These are phyloP conservation scores for Brachypodius melanocephalos DNA, from an alignment of 2,113 vertebrate species.

Conservation along the genomic window DNA sequence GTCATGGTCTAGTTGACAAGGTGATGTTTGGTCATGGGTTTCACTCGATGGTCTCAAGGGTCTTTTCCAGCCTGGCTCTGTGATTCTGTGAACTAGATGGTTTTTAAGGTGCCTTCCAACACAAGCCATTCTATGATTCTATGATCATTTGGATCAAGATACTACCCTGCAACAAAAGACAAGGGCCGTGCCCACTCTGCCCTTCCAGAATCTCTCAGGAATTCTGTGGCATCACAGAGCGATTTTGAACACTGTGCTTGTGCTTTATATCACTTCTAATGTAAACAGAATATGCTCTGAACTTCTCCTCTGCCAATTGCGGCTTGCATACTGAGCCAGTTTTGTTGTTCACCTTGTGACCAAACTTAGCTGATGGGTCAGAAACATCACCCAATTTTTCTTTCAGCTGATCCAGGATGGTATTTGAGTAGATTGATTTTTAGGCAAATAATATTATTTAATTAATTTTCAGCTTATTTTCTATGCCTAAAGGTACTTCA, in stretches of 20 bases:
- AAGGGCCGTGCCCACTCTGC: neutral
- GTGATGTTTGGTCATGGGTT: neutral
- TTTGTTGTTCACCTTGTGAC: neutral
- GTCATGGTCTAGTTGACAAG: neutral
- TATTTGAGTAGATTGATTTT: neutral
- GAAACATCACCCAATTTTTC: neutral
- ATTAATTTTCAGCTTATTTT: neutral
- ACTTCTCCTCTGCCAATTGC: neutral
- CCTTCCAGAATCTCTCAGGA: neutral
- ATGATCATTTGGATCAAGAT: neutral
- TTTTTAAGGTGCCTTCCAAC: neutral
- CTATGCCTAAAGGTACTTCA: neutral
- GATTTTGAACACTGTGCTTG: neutral
- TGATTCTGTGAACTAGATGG: neutral
- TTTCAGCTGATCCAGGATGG: neutral
- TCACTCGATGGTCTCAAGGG: accelerated
- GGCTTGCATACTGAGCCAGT: neutral
- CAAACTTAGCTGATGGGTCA: neutral
- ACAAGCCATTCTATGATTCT: neutral
- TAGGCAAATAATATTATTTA: neutral
- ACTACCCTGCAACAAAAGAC: neutral
- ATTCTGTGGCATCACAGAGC: neutral
- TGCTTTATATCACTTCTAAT: neutral
- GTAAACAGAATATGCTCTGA: neutral
- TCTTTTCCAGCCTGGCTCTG: neutral